Evolutionary conservation across 2,113 vertebrate genomes (phyloP).

Genomic region (Kobus ellipsiprymnus): DNA sequence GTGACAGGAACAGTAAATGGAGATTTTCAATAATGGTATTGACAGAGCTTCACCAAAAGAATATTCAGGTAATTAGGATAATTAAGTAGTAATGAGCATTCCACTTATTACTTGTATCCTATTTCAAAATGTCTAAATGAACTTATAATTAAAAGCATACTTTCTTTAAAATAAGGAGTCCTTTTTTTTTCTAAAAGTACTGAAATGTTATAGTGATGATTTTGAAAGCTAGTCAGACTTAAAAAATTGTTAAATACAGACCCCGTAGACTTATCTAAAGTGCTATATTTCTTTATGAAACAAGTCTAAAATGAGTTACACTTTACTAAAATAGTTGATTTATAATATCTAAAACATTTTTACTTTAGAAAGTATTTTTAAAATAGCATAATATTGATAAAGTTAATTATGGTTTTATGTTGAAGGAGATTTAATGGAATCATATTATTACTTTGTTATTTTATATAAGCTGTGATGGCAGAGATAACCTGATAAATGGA

Average conservation of each 20-base stretch:
- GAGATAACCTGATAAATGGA: not conserved
- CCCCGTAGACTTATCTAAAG: not conserved
- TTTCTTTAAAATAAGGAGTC: not conserved
- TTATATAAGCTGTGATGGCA: not conserved
- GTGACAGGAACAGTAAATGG: not conserved
- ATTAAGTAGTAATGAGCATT: not conserved
- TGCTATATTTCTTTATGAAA: not conserved
- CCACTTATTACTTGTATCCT: not conserved
- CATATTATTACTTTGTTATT: not conserved
- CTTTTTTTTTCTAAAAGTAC: not conserved
- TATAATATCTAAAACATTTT: not conserved
- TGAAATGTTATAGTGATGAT: not conserved
- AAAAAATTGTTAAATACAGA: not conserved
- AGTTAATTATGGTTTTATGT: not conserved
- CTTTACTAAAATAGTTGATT: not conserved
- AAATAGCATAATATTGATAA: not conserved
- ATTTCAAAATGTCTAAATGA: slow-evolving; percentile 1
- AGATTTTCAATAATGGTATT: not conserved
- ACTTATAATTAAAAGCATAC: not conserved
- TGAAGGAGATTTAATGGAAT: not conserved
- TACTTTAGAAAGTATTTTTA: not conserved
- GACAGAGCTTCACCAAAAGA: not conserved
- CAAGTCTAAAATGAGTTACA: not conserved
- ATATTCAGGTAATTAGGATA: slow-evolving; percentile 1
- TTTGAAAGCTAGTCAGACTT: not conserved